phyloP scores from a whole-genome alignment of 2,113 vertebrate genomes.

The Erythrolamprus reginae region DNA sequence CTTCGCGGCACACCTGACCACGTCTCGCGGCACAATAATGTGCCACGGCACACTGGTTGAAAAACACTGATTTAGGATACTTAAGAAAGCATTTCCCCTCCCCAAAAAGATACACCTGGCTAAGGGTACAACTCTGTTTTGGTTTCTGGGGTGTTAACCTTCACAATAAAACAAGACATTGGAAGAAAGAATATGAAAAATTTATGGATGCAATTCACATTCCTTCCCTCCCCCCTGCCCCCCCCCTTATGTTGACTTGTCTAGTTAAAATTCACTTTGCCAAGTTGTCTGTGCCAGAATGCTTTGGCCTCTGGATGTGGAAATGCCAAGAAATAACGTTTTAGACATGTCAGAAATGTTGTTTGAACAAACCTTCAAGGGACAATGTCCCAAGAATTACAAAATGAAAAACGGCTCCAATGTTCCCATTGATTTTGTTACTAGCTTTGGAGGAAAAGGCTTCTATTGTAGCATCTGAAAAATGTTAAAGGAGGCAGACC shows the following conservation, averaged over 20 bases:
- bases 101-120: not conserved
- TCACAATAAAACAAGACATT: slow-evolving; percentile 21
- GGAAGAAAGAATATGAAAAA: not conserved
- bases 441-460: slow-evolving; percentile 47
- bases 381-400: slow-evolving; percentile 32
- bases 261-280: slow-evolving; percentile 26
- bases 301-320: not conserved
- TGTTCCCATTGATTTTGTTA: slow-evolving; percentile 42
- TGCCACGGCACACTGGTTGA: too few relatives aligned
- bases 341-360: slow-evolving; percentile 45
- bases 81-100: slow-evolving; percentile 6
- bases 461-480: slow-evolving; percentile 56
- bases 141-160: slow-evolving; percentile 7
- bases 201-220: slow-evolving; percentile 28
- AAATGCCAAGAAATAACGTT: slow-evolving; percentile 34
- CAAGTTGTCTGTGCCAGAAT: slow-evolving; percentile 18
- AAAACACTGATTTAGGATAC: slow-evolving; percentile 14
- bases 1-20: too few relatives aligned
- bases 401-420: slow-evolving; percentile 26
- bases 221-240: slow-evolving; percentile 6
- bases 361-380: slow-evolving; percentile 41
- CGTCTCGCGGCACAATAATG: too few relatives aligned
- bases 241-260: slow-evolving; percentile 23
- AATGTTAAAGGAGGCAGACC: slow-evolving; percentile 57
- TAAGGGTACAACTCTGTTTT: not conserved